Conservation (phyloP, 2,113 vertebrate species). For the Numenius arquata region DNA sequence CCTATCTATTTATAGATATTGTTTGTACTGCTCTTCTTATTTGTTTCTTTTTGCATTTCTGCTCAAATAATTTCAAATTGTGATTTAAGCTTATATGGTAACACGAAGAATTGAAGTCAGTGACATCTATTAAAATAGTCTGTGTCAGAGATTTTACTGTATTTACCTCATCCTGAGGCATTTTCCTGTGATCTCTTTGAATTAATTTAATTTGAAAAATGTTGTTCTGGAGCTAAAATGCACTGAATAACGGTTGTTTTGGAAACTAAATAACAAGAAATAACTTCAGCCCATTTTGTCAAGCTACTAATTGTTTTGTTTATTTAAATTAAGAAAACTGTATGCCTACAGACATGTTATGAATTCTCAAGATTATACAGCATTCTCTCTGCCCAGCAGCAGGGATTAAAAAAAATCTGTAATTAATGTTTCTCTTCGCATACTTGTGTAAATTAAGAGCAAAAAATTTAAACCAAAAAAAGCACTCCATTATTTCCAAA, state of each 20-base stretch:
- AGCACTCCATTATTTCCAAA: background rate
- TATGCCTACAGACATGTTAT: background rate
- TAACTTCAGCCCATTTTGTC: background rate
- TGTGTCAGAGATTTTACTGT: background rate
- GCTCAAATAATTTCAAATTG: background rate
- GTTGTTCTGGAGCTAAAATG: background rate
- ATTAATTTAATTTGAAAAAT: conserved; percentile 39
- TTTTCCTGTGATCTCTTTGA: conserved; percentile 3
- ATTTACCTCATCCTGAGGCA: conserved; percentile 11
- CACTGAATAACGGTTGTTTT: background rate
- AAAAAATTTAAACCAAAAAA: background rate
- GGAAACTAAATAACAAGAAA: background rate
- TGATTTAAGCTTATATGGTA: background rate
- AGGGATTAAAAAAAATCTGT: background rate
- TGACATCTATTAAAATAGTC: background rate
- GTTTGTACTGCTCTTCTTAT: background rate
- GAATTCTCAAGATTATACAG: background rate
- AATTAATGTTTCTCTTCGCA: background rate
- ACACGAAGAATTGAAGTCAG: background rate
- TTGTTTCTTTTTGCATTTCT: background rate
- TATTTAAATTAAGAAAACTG: conserved; percentile 6
- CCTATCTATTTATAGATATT: background rate
- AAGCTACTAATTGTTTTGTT: conserved; percentile 14
- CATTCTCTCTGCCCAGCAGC: background rate
- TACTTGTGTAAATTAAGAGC: background rate